A percentile compares a stretch with the other conserved stretches of the same genome.
These are phyloP conservation scores for Xestia sexstrigata DNA, from an alignment of 2,888 invertebrate genomes.

Conservation along the genomic window DNA sequence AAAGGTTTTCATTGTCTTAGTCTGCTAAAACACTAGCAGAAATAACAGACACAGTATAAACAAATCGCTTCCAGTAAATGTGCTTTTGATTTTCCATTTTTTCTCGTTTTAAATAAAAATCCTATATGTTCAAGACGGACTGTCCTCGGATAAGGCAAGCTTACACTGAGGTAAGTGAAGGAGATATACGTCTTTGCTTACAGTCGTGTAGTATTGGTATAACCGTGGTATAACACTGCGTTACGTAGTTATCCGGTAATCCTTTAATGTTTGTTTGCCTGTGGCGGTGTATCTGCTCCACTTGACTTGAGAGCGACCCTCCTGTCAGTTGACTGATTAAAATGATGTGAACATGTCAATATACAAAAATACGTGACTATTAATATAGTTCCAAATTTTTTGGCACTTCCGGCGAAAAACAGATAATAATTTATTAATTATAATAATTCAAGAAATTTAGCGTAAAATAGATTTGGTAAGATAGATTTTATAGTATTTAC, in stretches of 20 bases:
- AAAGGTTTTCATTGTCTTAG: slow-evolving; percentile 84
- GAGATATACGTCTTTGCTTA: slow-evolving; percentile 73
- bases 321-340: slow-evolving; percentile 73
- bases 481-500: slow-evolving; percentile 35
- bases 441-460: background rate
- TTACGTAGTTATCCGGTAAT: slow-evolving; percentile 75
- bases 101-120: slow-evolving; percentile 45
- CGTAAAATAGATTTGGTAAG: background rate
- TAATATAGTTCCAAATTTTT: background rate
- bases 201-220: slow-evolving; percentile 49
- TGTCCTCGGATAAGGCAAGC: slow-evolving; percentile 61
- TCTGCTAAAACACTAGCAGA: slow-evolving; percentile 74
- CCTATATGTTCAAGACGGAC: slow-evolving; percentile 61
- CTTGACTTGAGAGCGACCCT: slow-evolving; percentile 70
- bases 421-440: background rate
- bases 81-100: slow-evolving; percentile 55
- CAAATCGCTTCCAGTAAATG: slow-evolving; percentile 71
- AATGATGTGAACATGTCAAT: slow-evolving; percentile 55
- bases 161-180: slow-evolving; percentile 67
- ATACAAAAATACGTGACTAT: slow-evolving; percentile 23
- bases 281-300: slow-evolving; percentile 67
- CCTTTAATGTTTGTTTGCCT: slow-evolving; percentile 76
- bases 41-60: slow-evolving; percentile 23
- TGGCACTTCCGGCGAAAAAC: background rate
- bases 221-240: slow-evolving; percentile 47